Evolutionary conservation across 2,888 invertebrate genomes (phyloP), one percentile per base, ranked within the genome.

Genomic region (Polyommatus icarus): DNA sequence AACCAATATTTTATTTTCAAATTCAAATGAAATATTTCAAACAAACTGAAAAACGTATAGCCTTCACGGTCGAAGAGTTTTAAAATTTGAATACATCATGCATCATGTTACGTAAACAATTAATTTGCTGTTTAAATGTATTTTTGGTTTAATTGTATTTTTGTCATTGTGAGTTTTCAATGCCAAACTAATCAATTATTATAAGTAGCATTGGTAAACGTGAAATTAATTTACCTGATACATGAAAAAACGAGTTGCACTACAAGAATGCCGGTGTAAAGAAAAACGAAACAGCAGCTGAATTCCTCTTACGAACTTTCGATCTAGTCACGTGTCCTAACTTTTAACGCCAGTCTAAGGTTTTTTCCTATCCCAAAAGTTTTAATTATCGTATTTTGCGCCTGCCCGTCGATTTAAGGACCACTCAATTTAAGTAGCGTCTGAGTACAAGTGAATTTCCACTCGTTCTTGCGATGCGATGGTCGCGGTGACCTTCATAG

Each of bases 401-500:
- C 1, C 59, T 59, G 8, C 12, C 18, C 8, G 8, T 59, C 29
- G 5, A 32, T 32, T 67, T 18, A 67, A 12, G 29, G 15, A 18
- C 5, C 15, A 29, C 29, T 67, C 29, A 18, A 67, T 67, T 29
- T 67, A 18, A 32, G 61, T 10, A 61, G 3, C 10, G 24, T 67
- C 29, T 32, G 12, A 67, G 29, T 32, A 18, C 15, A 32, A 67
- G 29, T 67, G 12, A 24, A 61, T 24, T 59, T 29, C 29, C 67
- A 29, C 29, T 29, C 29, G 29, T 75, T 75, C 50, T 75, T 50
- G 50, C 18, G 75, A 75, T 50, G 50, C 18, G 75, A 75, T 75
- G 54, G 75, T 12, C 75, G 40, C 72, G 18, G 7, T 18, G 75
- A 54, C 75, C 75, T 75, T 75, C 75, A 75, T 54, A 29, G 75